Evolutionary conservation across 2,888 invertebrate species (phyloP).

Genomic region (Sycophila texana): DNA sequence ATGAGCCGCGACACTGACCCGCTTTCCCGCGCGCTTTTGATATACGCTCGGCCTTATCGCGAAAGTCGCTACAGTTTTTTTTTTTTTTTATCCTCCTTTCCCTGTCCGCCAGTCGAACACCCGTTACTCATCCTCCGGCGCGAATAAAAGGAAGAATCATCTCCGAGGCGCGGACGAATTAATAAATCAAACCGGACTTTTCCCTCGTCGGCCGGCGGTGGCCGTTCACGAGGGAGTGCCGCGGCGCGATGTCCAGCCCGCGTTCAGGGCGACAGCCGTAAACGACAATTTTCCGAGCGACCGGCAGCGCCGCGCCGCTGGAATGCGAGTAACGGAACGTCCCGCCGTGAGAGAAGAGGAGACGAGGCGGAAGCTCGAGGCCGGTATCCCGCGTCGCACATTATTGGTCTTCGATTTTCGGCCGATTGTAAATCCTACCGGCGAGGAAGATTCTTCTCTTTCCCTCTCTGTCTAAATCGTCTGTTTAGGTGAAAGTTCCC

Average conservation of each 20-base stretch:
- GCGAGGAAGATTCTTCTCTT: neutral
- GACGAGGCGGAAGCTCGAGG: conserved; percentile 14
- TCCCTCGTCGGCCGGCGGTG: neutral
- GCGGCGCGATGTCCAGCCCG: neutral
- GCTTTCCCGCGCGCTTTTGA: neutral
- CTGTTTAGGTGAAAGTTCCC: no score
- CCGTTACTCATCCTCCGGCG: conserved; percentile 19
- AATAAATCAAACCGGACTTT: conserved; percentile 37
- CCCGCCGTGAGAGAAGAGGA: conserved; percentile 34
- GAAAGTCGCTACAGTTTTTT: conserved; percentile 6
- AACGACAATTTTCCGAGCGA: conserved; percentile 44
- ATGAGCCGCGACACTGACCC: conserved; percentile 12
- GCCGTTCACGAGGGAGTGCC: conserved; percentile 44
- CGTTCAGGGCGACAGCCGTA: neutral
- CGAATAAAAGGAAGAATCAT: conserved; percentile 1
- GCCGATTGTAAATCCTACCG: no score
- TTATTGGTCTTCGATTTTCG: conserved; percentile 8
- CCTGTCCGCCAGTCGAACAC: neutral
- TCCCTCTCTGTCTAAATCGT: neutral
- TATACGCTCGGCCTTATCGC: neutral
- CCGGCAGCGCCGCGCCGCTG: conserved; percentile 1
- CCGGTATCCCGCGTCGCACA: neutral
- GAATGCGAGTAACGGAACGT: conserved; percentile 51
- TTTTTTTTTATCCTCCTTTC: neutral
- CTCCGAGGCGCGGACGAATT: conserved; percentile 13